A percentile compares a stretch with the other conserved stretches of the same genome.
Conservation (phyloP, 2,113 vertebrate genomes). For the Cettia cetti region DNA sequence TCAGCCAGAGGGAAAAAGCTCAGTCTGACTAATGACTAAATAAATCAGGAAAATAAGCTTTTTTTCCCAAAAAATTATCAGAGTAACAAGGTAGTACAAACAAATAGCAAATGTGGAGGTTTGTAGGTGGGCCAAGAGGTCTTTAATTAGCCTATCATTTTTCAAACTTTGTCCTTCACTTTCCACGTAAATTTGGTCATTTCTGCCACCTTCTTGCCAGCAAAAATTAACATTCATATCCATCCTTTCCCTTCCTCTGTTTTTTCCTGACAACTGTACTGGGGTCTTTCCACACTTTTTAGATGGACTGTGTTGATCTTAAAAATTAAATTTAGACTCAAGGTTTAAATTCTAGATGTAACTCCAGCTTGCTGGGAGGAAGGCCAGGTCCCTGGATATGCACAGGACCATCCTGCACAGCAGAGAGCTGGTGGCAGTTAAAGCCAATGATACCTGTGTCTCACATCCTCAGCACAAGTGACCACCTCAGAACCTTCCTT, state of each 20-base stretch:
- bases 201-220: neutral
- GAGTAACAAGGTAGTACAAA: neutral
- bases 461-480: neutral
- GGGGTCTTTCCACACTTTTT: neutral
- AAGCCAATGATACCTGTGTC: neutral
- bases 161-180: neutral
- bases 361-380: neutral
- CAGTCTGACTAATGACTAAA: neutral
- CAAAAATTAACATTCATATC: neutral
- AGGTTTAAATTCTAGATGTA: neutral
- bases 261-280: neutral
- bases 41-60: neutral
- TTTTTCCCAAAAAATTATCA: neutral
- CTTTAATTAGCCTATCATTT: neutral
- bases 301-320: neutral
- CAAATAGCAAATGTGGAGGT: neutral
- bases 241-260: neutral
- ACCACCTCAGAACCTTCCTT: neutral
- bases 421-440: neutral
- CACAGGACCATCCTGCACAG: neutral
- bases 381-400: neutral
- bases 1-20: neutral
- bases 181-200: neutral
- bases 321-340: neutral
- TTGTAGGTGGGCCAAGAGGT: neutral